Evolutionary conservation across 1,140 invertebrate genomes (phyloP).

Genomic region (Drosophila arizonae): DNA sequence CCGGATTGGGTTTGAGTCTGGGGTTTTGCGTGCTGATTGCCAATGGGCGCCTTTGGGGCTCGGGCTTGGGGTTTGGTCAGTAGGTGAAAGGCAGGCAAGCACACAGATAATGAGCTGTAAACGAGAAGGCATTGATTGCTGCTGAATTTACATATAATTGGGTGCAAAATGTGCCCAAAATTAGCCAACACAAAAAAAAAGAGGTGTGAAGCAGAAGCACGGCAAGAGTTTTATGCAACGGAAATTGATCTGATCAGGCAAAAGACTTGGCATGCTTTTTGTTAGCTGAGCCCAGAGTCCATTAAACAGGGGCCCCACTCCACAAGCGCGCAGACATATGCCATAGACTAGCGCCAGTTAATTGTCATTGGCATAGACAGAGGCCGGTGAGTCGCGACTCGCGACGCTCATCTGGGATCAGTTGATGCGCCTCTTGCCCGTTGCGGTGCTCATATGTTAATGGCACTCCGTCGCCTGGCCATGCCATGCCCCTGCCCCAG

Average conservation of each 20-base stretch:
- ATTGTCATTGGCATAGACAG: constrained; percentile 55
- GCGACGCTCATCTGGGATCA: constrained; percentile 58
- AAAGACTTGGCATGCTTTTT: constrained; percentile 15
- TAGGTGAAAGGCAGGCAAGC: constrained; percentile 43
- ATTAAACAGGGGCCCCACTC: constrained; percentile 13
- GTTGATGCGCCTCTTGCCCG: constrained; percentile 30
- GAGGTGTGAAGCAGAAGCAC: constrained; percentile 9
- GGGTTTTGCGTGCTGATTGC: constrained; percentile 41
- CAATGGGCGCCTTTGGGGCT: not conserved
- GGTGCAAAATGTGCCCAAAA: constrained; percentile 43
- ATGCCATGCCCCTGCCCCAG: not conserved
- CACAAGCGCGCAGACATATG: constrained; percentile 22
- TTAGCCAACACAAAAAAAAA: not conserved
- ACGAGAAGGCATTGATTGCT: constrained; percentile 41
- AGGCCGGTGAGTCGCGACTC: constrained; percentile 17
- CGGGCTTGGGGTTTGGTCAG: constrained; percentile 25
- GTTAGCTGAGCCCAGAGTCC: not conserved
- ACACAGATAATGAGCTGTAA: constrained; percentile 45
- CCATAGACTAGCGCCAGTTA: constrained; percentile 69
- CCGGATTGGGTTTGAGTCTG: constrained; percentile 26
- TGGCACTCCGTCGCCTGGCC: constrained; percentile 40
- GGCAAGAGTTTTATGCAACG: not conserved
- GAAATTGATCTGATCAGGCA: constrained; percentile 14
- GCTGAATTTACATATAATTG: constrained; percentile 46
- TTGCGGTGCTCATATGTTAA: constrained; percentile 65